Evolutionary conservation across 92 coral and sea anemone genomes (phyloP).

Genomic region (Palythoa caribaeorum): DNA sequence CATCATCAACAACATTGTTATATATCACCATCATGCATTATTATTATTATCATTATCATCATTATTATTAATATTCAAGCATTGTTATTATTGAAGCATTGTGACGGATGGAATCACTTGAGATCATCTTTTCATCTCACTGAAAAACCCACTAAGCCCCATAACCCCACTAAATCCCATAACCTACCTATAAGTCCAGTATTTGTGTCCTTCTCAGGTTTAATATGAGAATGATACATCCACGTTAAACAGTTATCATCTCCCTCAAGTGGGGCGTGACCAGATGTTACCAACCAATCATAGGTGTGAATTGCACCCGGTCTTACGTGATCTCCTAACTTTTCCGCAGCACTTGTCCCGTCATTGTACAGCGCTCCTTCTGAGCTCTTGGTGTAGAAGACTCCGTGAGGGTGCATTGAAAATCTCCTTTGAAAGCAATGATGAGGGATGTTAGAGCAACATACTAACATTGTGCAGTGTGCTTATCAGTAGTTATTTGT

Average conservation of each 20-base stretch:
- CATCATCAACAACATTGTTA: too few relatives aligned
- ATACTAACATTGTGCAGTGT: too few relatives aligned
- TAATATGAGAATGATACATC: constrained; percentile 83
- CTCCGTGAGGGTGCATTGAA: constrained; percentile 77
- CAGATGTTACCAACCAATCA: constrained; percentile 65
- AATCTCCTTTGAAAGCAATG: constrained; percentile 19
- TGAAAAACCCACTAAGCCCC: neutral
- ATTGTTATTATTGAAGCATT: too few relatives aligned
- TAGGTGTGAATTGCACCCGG: constrained; percentile 61
- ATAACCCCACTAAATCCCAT: neutral
- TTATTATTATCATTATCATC: too few relatives aligned
- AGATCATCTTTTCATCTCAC: neutral
- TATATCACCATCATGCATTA: too few relatives aligned
- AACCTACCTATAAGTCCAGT: constrained; percentile 80
- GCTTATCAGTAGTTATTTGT: too few relatives aligned
- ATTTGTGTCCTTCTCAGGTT: constrained; percentile 68
- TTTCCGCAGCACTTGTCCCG: constrained; percentile 53
- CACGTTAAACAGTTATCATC: constrained; percentile 84
- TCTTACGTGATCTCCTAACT: constrained; percentile 68
- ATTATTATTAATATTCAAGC: too few relatives aligned
- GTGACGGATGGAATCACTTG: too few relatives aligned
- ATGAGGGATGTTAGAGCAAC: too few relatives aligned
- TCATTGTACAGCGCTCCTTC: constrained; percentile 79
- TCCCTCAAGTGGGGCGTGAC: constrained; percentile 72
- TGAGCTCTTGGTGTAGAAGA: constrained; percentile 64